Base-by-base conservation (phyloP, 2,888 invertebrate species). In the Xestobium rufovillosum region DNA sequence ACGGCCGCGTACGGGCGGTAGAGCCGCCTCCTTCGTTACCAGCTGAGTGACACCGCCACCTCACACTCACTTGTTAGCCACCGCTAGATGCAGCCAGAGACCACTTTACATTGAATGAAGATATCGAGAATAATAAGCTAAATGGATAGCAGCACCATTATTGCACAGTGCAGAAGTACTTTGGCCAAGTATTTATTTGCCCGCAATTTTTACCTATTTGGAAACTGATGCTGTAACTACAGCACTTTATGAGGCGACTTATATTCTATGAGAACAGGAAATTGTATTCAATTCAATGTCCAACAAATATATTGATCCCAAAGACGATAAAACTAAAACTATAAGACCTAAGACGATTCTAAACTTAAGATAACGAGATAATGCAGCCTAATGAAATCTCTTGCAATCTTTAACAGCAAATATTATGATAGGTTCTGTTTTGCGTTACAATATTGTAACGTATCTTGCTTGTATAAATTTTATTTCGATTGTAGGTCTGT, bases 31-130 rank as follows among this genome's bases (percentile, higher is more conserved):
- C 41, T 57, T 60, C 61, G 60, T 62, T 61, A 61, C 53, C 51
- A 45, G 43, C 54, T 63, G 65, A 65, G 57, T 65, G 65, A 64
- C 63, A 60, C 58, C 51, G 60, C 64, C 64, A 64, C 65, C 63
- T 63, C 64, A 59, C 56, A 61, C 59, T 60, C 62, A 63, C 64
- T 64, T 64, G 64, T 64, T 65, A 65, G 63, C 57, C 53, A 56
- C 57, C 56, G 52, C 57, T 51, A 49, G 50, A 44, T 43, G 52
- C 52, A 56, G 50, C n/a, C n/a, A n/a, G n/a, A 44, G 50, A 47
- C 59, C 61, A 61, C 62, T 63, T 64, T 65, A 63, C 65, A 64
- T 64, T 65, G 60, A 65, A 65, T 65, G 65, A 63, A 63, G 61
- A 62, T 62, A 63, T 63, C 62, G 61, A 41, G 60, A 59, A 63